phyloP scores from a whole-genome alignment of 2,888 invertebrate genomes.

The Drosophila suboccidentalis region DNA sequence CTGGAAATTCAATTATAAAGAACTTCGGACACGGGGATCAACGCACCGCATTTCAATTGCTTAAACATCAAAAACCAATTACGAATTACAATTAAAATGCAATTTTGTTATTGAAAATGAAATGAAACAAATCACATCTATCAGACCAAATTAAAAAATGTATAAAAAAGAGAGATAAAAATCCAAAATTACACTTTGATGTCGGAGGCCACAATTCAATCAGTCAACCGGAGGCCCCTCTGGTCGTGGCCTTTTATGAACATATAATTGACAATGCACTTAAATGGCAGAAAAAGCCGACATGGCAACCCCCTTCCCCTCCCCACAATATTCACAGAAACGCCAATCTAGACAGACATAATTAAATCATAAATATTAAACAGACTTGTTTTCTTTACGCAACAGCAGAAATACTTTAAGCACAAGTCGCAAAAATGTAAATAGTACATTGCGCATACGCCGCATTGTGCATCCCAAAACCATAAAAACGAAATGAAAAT shows the following conservation, averaged over 20 bases:
- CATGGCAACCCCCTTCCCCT: constrained; percentile 10
- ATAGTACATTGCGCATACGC: constrained; percentile 61
- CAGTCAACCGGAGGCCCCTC: constrained; percentile 42
- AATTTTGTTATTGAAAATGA: constrained; percentile 59
- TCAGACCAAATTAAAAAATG: neutral
- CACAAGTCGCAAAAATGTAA: constrained; percentile 32
- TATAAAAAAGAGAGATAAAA: constrained; percentile 7
- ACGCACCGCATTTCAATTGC: constrained; percentile 30
- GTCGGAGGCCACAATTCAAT: constrained; percentile 60
- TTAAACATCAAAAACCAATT: constrained; percentile 57
- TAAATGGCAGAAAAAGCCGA: constrained; percentile 42
- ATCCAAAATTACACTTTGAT: constrained; percentile 25
- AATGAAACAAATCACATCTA: constrained; percentile 30
- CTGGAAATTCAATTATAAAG: constrained; percentile 53
- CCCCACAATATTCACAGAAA: constrained; percentile 1
- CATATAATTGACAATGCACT: constrained; percentile 53
- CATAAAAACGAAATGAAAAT: constrained; percentile 38
- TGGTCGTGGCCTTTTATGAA: constrained; percentile 49
- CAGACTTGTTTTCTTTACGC: constrained; percentile 46
- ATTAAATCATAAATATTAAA: constrained; percentile 65
- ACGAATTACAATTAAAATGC: constrained; percentile 64
- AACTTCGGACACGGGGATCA: constrained; percentile 10
- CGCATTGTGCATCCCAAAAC: constrained; percentile 40
- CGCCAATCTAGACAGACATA: constrained; percentile 45
- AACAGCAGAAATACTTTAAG: constrained; percentile 42